Evolutionary conservation across 2,888 invertebrate genomes (phyloP), one percentile per base, ranked within the genome.

Genomic region (Galerucella calmariensis): DNA sequence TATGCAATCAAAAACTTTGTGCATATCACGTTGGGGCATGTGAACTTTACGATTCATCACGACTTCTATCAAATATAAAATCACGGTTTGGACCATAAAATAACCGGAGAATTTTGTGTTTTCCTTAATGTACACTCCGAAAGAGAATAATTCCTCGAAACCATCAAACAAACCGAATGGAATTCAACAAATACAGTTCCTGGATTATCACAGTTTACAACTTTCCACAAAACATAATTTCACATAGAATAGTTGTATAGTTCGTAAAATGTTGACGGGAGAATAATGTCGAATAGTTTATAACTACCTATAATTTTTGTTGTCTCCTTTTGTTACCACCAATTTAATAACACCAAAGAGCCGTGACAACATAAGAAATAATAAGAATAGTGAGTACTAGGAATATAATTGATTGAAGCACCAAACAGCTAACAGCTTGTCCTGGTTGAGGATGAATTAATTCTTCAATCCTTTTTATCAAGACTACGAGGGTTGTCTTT

Each of bases 191-290:
- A 68, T 68, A 68, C 56, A 58, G 44, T 63, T 41, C 27, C 41
- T 44, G 10, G 68, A 51, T 44, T 16, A n/a, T 20, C 9, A 27
- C 20, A 41, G 68, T 68, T 68, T 56, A 68, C 58, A 58, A 41
- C 68, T 41, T 16, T 6, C 68, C 68, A 58, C 68, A 68, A 58
- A 68, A 68, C 16, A 58, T 58, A 56, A 68, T 68, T 68, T 68
- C 56, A 12, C 10, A 27, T 16, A 41, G 56, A 58, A 65, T 65
- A 48, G 65, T 65, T 24, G 48, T 3, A 11, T 46, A 24, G 48
- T 51, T 65, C 46, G 24, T 20, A 48, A 46, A 46, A 46, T n/a
- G n/a, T 65, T 59, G 27, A 61, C 35, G 27, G 14, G 9, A 35
- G n/a, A 35, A 61, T 61, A 61, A n/a, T 61, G 27, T n/a, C 20